Evolutionary conservation across 2,797 vertebrate species (phyloP).

Genomic region (Caiman crocodilus): DNA sequence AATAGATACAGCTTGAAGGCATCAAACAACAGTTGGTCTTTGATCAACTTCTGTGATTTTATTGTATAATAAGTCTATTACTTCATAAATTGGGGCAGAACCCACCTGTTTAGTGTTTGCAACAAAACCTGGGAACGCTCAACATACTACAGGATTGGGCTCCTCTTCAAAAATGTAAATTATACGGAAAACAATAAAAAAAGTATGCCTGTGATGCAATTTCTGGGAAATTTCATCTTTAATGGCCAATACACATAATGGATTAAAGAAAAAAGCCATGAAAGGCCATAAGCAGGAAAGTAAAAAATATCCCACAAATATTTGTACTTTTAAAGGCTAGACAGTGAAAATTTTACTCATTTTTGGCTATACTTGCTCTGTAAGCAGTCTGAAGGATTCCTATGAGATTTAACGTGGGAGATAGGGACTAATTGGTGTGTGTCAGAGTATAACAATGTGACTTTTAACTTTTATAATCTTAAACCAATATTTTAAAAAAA

Average conservation of each 20-base stretch:
- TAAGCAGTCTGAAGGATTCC: not conserved
- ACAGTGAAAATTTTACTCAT: not conserved
- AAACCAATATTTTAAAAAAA: constrained; percentile 9
- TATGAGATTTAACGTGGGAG: not conserved
- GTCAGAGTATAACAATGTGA: not conserved
- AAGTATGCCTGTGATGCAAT: not conserved
- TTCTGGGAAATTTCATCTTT: not conserved
- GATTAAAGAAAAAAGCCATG: not conserved
- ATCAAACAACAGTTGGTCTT: constrained; percentile 60
- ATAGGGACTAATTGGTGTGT: not conserved
- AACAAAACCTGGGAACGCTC: not conserved
- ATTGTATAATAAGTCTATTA: not conserved
- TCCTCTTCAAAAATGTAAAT: not conserved
- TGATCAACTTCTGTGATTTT: not conserved
- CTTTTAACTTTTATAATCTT: not conserved
- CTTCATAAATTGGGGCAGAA: not conserved
- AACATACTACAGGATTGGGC: not conserved
- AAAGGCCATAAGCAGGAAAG: not conserved
- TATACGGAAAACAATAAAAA: not conserved
- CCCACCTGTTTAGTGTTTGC: not conserved
- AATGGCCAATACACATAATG: not conserved
- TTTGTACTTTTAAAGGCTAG: not conserved
- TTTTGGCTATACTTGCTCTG: rapidly evolving
- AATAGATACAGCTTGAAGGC: constrained; percentile 47
- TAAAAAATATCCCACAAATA: not conserved